Percentiles rank a stretch among this genome's conserved stretches.
Evolutionary conservation across 2,113 vertebrate species (phyloP).

Genomic region (Sebastes fasciatus): DNA sequence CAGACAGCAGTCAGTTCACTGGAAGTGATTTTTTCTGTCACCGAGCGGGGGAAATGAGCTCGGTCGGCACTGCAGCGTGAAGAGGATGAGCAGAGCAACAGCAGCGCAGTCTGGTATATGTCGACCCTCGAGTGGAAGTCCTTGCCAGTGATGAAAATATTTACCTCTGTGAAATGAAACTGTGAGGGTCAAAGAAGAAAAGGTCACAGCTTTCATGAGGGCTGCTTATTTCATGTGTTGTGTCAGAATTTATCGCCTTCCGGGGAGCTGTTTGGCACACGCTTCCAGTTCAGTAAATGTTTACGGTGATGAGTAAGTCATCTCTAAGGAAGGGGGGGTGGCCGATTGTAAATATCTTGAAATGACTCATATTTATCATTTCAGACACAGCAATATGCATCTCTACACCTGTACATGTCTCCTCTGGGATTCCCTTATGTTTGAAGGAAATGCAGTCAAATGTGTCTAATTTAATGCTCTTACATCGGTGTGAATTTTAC

Average conservation of each 20-base stretch:
- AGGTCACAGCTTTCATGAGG: conserved; percentile 54
- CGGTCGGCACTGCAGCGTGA: not conserved
- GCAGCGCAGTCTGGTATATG: conserved; percentile 34
- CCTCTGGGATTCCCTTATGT: not conserved
- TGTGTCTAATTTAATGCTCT: not conserved
- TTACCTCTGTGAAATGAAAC: conserved; percentile 64
- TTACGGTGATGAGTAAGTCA: conserved; percentile 76
- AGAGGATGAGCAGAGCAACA: conserved; percentile 22
- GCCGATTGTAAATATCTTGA: conserved; percentile 65
- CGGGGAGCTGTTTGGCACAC: conserved; percentile 62
- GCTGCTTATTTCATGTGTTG: conserved; percentile 63
- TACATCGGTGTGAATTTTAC: not conserved
- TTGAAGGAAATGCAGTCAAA: not conserved
- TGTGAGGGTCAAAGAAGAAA: conserved; percentile 59
- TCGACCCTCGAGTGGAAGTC: conserved; percentile 27
- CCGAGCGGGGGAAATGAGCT: conserved; percentile 15
- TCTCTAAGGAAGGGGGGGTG: conserved; percentile 34
- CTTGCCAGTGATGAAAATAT: conserved; percentile 64
- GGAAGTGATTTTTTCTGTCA: conserved; percentile 14
- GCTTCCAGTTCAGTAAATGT: conserved; percentile 73
- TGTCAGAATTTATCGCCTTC: conserved; percentile 68
- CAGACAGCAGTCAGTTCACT: conserved; percentile 13
- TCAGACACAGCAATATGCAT: conserved; percentile 37
- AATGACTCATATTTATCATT: conserved; percentile 69
- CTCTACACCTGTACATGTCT: conserved; percentile 32